These are phyloP conservation scores for Agrotis clavis DNA, from an alignment of 2,888 invertebrate species.

Conservation along the genomic window DNA sequence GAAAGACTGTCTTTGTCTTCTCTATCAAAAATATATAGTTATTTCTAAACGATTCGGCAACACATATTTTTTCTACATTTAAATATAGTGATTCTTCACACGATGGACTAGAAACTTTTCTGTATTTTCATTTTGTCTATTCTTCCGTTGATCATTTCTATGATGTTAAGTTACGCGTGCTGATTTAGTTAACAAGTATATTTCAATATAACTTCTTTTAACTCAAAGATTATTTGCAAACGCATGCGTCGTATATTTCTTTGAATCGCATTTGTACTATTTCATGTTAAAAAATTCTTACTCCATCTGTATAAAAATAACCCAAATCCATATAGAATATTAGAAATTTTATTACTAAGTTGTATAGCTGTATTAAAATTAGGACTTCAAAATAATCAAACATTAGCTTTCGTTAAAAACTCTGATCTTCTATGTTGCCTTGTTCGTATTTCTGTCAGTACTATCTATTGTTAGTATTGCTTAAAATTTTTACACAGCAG, in stretches of 20 bases:
- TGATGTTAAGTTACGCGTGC: no score
- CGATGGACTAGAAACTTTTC: no score
- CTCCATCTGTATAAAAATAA: constrained; percentile 23
- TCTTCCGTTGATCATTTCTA: no score
- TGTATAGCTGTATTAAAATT: constrained; percentile 12
- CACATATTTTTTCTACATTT: no score
- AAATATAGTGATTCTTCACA: no score
- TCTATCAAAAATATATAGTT: no score
- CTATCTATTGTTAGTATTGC: constrained; percentile 36
- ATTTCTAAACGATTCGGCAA: no score
- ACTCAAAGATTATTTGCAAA: background rate
- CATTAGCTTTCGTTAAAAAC: constrained; percentile 7
- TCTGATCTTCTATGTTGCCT: constrained; percentile 15
- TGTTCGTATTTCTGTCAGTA: constrained; percentile 41
- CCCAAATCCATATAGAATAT: constrained; percentile 17
- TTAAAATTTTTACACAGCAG: constrained; percentile 32
- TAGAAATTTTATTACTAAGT: constrained; percentile 16
- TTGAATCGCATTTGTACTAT: background rate
- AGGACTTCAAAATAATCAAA: constrained; percentile 3
- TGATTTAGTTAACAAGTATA: background rate
- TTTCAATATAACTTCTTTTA: background rate
- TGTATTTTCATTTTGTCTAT: no score
- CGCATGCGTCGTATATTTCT: background rate
- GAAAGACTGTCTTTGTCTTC: no score
- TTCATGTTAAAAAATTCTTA: background rate